These are phyloP conservation scores for Cossypha niveicapilla DNA, from an alignment of 2,797 vertebrate genomes.

Conservation along the genomic window DNA sequence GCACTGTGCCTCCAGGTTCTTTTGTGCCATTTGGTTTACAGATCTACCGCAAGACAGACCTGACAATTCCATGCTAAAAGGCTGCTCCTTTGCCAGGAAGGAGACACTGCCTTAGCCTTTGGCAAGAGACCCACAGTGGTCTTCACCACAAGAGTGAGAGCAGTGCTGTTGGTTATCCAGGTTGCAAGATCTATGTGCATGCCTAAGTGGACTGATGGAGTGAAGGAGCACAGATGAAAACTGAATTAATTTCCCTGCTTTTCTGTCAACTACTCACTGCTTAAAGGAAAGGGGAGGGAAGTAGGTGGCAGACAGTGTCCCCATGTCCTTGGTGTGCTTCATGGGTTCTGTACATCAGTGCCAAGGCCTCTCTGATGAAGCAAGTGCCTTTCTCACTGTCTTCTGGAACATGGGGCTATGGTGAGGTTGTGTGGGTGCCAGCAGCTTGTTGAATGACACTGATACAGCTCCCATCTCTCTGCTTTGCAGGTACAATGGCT, in stretches of 20 bases:
- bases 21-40: neutral
- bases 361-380: neutral
- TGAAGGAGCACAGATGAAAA: neutral
- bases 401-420: neutral
- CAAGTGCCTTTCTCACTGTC: neutral
- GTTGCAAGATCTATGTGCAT: neutral
- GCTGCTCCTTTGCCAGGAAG: neutral
- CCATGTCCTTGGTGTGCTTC: neutral
- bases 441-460: neutral
- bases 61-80: neutral
- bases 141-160: neutral
- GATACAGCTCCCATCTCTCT: neutral
- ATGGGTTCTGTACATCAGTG: neutral
- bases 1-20: neutral
- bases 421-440: neutral
- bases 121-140: neutral
- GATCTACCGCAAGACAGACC: neutral
- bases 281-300: neutral
- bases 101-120: neutral
- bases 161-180: neutral
- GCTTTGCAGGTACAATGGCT: constrained; percentile 87
- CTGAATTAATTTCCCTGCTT: neutral
- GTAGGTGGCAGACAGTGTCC: neutral
- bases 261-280: neutral
- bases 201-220: neutral